phyloP scores from a whole-genome alignment of 2,888 invertebrate genomes.

The Drosophila ustulata region DNA sequence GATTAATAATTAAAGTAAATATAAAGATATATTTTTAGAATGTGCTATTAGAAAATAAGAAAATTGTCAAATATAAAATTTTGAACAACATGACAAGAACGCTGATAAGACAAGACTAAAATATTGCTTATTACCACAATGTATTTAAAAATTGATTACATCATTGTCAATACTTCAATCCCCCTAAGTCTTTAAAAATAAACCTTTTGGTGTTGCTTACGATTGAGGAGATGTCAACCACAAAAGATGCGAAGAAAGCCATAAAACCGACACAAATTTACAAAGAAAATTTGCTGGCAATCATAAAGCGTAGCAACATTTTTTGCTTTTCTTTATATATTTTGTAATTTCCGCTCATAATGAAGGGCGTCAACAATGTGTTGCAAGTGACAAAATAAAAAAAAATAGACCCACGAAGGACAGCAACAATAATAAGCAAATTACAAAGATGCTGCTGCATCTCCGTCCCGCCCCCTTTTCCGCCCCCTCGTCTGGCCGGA shows the following conservation, averaged over 20 bases:
- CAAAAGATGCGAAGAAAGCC: background rate
- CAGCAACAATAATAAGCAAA: conserved; percentile 64
- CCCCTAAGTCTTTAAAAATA: too few relatives aligned
- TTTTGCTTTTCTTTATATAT: conserved; percentile 20
- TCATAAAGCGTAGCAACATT: conserved; percentile 35
- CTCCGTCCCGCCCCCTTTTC: background rate
- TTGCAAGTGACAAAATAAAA: conserved; percentile 25
- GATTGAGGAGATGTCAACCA: background rate
- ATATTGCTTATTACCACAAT: background rate
- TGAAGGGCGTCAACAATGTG: conserved; percentile 33
- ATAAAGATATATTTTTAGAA: too few relatives aligned
- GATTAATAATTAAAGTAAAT: too few relatives aligned
- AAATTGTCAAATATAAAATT: too few relatives aligned
- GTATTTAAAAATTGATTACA: background rate
- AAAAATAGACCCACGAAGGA: conserved; percentile 4
- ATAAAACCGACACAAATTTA: conserved; percentile 9
- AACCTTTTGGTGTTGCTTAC: too few relatives aligned
- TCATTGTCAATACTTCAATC: background rate
- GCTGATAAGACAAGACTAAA: background rate
- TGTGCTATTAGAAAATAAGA: too few relatives aligned
- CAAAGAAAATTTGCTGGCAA: conserved; percentile 29
- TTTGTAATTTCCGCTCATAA: conserved; percentile 42
- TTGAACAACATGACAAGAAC: too few relatives aligned
- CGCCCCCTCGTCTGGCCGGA: background rate
- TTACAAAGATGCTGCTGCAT: conserved; percentile 56